phyloP scores from a whole-genome alignment of 2,797 vertebrate species.

The Atherinosoma microstoma region DNA sequence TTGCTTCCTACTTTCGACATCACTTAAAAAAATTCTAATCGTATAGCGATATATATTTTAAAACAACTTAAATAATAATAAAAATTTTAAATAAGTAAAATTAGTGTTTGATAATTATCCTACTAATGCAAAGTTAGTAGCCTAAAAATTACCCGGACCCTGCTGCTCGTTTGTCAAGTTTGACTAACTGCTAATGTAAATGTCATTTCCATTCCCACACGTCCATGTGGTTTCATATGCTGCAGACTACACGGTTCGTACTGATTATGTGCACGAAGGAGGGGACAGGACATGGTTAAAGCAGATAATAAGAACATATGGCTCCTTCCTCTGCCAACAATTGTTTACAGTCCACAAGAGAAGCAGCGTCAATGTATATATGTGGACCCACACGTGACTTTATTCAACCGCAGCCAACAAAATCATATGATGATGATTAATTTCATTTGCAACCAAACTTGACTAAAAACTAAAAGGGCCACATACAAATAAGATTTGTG shows the following conservation, averaged over 20 bases:
- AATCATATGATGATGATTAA: slow-evolving; percentile 11
- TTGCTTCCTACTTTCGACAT: slow-evolving; percentile 24
- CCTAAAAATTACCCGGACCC: neutral
- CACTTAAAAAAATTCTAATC: fast-evolving
- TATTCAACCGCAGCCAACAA: slow-evolving; percentile 13
- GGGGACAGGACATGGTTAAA: slow-evolving; percentile 40
- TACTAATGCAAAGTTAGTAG: neutral
- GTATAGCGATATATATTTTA: neutral
- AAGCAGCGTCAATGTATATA: neutral
- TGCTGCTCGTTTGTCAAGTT: neutral
- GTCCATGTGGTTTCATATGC: neutral
- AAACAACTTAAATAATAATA: neutral
- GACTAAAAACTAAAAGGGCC: neutral
- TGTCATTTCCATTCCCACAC: neutral
- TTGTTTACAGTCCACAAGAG: slow-evolving; percentile 3
- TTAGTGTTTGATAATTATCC: neutral
- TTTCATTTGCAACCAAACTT: neutral
- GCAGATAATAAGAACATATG: slow-evolving; percentile 57
- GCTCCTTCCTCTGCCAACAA: slow-evolving; percentile 17
- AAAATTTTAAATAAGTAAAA: too few species aligned
- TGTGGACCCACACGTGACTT: slow-evolving; percentile 18
- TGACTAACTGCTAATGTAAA: slow-evolving; percentile 1
- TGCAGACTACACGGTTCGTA: neutral
- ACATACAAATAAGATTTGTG: neutral
- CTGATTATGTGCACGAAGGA: slow-evolving; percentile 45